Base-by-base conservation (phyloP, 1,140 invertebrate genomes). In the Heliconius congener region DNA sequence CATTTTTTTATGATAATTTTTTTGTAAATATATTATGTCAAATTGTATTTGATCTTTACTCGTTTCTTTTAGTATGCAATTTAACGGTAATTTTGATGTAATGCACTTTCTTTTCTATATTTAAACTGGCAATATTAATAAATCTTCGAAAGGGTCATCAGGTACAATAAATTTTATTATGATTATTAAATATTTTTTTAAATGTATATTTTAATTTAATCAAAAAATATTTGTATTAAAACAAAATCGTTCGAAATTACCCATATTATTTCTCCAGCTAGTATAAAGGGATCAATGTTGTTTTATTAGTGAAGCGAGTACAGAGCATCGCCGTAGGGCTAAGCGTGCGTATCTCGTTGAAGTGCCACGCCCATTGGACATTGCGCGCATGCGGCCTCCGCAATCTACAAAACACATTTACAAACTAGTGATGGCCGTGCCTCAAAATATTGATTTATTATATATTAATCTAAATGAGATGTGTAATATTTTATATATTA, bases 331-430 rank as follows among this genome's bases (percentile, higher is more conserved):
- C 76, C 70, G 76, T 70, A 77, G 70, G 76, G 76, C 66, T 42
- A 34, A 77, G 30, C 76, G 76, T 77, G 76, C 76, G 70, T 66
- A 46, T 18, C 70, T 71, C 70, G 70, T 71, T 77, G 66, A 77
- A 77, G 76, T 42, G 76, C 76, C 76, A 77, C 76, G 76, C 76
- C 76, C 76, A 77, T 55, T 60, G 46, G 27, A 52, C 46, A 77
- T 77, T 52, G 50, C 50, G 74, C 74, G 76, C 76, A 77, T 77
- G 76, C 76, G 76, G 34, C 52, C 76, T 46, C 76, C 76, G 76
- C 76, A 72, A 77, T 77, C 76, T 71, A 77, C 76, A 16, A 77
- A 77, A 77, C 76, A 70, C 30, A 77, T 71, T 77, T 52, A 77
- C 23, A 11, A 46, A 42, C 76, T 77, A 77, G 76, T 71, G 18